Conservation (phyloP, 2,113 vertebrate genomes). For the Pelecanus crispus region DNA sequence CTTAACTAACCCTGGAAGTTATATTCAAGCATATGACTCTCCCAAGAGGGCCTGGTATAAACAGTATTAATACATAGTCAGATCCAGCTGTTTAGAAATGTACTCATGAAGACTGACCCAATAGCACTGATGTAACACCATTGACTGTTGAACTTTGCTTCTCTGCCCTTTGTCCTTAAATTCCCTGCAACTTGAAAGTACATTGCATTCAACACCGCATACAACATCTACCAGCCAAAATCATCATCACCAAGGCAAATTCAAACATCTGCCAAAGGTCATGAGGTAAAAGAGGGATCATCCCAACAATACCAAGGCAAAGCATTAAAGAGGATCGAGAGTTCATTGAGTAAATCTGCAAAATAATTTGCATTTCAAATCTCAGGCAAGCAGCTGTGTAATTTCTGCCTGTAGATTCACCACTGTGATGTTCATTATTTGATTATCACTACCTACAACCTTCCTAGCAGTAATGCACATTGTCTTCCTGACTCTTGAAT, state of each 20-base stretch:
- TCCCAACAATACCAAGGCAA: neutral
- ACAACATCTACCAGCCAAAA: neutral
- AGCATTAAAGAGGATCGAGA: neutral
- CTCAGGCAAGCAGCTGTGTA: neutral
- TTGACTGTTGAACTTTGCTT: neutral
- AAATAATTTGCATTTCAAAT: constrained; percentile 37
- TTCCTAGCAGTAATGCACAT: neutral
- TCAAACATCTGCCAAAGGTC: neutral
- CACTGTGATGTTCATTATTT: constrained; percentile 38
- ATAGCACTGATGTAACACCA: neutral
- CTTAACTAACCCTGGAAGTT: neutral
- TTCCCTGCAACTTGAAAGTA: neutral
- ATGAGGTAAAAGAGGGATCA: neutral
- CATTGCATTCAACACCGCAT: neutral
- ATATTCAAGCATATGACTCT: neutral
- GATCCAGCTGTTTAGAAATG: neutral
- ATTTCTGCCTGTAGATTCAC: constrained; percentile 43
- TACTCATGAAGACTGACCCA: neutral
- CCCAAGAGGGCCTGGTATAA: neutral
- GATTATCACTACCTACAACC: constrained; percentile 4
- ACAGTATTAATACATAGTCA: neutral
- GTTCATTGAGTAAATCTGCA: neutral
- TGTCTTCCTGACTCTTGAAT: constrained; percentile 36
- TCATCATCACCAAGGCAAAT: neutral
- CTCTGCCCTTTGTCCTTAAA: neutral